A percentile compares a stretch with the other conserved stretches of the same genome.
phyloP scores from a whole-genome alignment of 2,113 vertebrate genomes.

The Tenrec ecaudatus region DNA sequence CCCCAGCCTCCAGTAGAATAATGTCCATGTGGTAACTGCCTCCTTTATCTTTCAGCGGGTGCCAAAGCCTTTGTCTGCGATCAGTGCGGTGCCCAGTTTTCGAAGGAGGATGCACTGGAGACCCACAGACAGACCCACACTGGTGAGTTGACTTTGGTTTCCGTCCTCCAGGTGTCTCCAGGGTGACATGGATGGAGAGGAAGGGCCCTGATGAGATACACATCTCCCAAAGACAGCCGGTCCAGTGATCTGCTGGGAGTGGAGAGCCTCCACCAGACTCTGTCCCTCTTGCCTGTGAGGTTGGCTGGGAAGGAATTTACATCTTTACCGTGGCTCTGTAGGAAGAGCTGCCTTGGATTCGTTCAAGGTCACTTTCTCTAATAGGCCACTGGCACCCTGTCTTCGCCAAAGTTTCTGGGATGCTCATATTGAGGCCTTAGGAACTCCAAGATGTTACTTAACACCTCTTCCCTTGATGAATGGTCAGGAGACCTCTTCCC shows the following conservation, averaged over 20 bases:
- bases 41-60: conserved; percentile 89
- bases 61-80: conserved; percentile 98
- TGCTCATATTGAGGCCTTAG: neutral
- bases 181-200: fast-evolving
- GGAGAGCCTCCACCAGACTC: neutral
- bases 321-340: neutral
- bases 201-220: neutral
- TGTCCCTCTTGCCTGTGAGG: neutral
- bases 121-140: conserved; percentile 97
- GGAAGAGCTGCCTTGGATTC: neutral
- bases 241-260: neutral
- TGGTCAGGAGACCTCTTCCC: neutral
- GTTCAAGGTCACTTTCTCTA: neutral
- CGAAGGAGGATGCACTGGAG: conserved; percentile 97
- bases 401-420: neutral
- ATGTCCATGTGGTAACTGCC: conserved; percentile 12
- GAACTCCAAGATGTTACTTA: neutral
- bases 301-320: neutral
- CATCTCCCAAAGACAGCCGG: fast-evolving
- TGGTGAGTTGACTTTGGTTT: conserved; percentile 86
- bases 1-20: neutral
- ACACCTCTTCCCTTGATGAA: neutral
- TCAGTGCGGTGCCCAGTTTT: conserved; percentile 98
- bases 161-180: neutral
- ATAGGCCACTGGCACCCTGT: neutral